These are phyloP conservation scores for Zhuqinia jingwanae DNA, from an alignment of 2,888 invertebrate genomes.

Conservation along the genomic window DNA sequence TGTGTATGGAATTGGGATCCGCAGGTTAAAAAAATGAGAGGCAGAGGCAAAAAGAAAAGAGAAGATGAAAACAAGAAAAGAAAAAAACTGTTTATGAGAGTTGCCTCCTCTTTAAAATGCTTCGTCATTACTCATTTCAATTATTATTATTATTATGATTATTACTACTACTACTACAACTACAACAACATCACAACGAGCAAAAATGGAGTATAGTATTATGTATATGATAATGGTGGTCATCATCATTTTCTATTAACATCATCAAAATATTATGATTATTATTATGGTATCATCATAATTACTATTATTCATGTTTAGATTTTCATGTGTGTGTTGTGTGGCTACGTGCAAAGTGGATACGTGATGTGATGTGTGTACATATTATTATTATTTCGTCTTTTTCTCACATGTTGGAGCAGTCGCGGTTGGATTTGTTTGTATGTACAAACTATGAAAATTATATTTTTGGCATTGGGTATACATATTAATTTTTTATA, in stretches of 20 bases:
- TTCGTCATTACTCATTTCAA: conserved; percentile 71
- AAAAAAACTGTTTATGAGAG: conserved; percentile 45
- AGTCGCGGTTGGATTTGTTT: not conserved
- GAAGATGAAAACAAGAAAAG: not conserved
- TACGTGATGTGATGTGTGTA: conserved; percentile 67
- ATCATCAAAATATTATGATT: conserved; percentile 53
- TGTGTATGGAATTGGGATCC: not conserved
- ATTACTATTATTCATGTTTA: conserved; percentile 57
- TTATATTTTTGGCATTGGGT: not conserved
- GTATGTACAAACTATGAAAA: not conserved
- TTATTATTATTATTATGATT: conserved; percentile 74
- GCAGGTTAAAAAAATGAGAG: not conserved
- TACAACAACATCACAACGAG: conserved; percentile 61
- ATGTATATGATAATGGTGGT: conserved; percentile 60
- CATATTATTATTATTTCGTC: too few relatives aligned
- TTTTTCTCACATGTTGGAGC: not conserved
- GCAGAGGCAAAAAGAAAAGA: not conserved
- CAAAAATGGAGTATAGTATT: conserved; percentile 45
- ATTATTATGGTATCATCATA: conserved; percentile 61
- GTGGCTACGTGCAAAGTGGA: conserved; percentile 56
- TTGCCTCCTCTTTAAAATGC: conserved; percentile 59
- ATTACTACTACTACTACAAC: too few relatives aligned
- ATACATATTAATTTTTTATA: not conserved
- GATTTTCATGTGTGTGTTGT: conserved; percentile 33
- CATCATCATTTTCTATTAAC: conserved; percentile 72